Base-by-base conservation (phyloP, 2,888 invertebrate genomes). In the Stenotaenia linearis region DNA sequence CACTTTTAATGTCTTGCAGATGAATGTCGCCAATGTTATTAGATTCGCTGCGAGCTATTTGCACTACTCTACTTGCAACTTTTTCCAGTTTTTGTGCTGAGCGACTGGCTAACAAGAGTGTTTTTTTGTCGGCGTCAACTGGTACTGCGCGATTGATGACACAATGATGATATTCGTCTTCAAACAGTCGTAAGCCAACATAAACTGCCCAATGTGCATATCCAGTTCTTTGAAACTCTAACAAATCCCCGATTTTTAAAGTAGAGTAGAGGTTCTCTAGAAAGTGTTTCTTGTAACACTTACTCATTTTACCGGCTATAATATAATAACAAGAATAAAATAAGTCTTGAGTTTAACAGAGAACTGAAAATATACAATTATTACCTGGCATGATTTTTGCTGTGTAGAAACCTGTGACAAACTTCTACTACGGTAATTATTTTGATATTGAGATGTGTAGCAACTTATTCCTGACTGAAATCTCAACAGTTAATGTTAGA, bases 161-260 rank as follows among this genome's bases (percentile, higher is more conserved):
- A 18, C 74, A 77, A 12, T 79, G 78, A 6, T 12, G 32, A 7
- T 37, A 75, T 1, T 21, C 18, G 1, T 23, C 75, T n/a, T 61
- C 78, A 12, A 21, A 21, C 32, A 61, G 32, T 1, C 56, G 18
- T 2, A 23, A 3, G 10, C 78, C 78, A 1, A 80, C 76, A 30
- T 80, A 80, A 3, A 80, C 76, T 25, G 79, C 80, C 80, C 80
- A 80, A 25, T 80, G 80, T 7, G 45, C 61, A 28, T 80, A 80
- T 10, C 37, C 77, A 35, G 56, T 35, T 32, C 80, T 30, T 15
- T 79, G 32, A 32, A 80, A 75, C 40, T 80, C 80, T 32, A 80
- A 69, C 10, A 80, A 75, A 25, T 80, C 79, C 0, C 80, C 80
- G 6, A 75, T 5, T 75, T 37, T n/a, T 7, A 80, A 28, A 9